phyloP scores from a whole-genome alignment of 2,888 invertebrate species.

The Magallana nippona region DNA sequence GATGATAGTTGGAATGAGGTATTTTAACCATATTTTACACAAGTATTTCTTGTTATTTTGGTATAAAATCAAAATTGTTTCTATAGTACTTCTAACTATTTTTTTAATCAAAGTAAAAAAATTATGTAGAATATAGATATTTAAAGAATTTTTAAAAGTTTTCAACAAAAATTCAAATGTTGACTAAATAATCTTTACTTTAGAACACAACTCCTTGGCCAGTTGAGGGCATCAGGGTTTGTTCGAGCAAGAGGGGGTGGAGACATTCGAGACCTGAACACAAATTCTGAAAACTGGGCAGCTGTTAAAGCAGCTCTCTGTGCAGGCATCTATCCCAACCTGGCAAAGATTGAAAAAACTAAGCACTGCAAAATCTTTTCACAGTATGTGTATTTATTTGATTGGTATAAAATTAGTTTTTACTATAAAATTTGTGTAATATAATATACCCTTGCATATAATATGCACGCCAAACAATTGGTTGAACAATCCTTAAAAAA shows the following conservation, averaged over 20 bases:
- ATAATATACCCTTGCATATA: too few relatives aligned
- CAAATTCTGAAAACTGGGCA: conserved; percentile 92
- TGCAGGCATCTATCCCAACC: conserved; percentile 93
- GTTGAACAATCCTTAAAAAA: too few relatives aligned
- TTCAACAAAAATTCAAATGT: too few relatives aligned
- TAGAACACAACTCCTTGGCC: conserved; percentile 88
- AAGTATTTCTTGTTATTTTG: too few relatives aligned
- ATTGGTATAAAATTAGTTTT: background rate
- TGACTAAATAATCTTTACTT: background rate
- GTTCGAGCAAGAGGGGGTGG: conserved; percentile 82
- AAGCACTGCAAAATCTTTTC: conserved; percentile 82
- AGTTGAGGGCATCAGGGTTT: conserved; percentile 87
- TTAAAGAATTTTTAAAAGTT: too few relatives aligned
- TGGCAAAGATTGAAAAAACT: conserved; percentile 86
- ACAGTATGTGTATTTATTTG: conserved; percentile 80
- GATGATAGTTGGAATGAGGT: conserved; percentile 91
- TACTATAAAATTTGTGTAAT: background rate
- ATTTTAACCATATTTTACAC: background rate
- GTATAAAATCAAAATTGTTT: too few relatives aligned
- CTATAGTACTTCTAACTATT: too few relatives aligned
- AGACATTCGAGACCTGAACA: conserved; percentile 89
- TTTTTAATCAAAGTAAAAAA: too few relatives aligned
- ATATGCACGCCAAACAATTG: too few relatives aligned
- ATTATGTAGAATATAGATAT: too few relatives aligned
- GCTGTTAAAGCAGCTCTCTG: conserved; percentile 93